Percentiles rank a stretch among this genome's conserved stretches.
phyloP scores from a whole-genome alignment of 2,888 invertebrate genomes.

The Gasteruption jaculator region DNA sequence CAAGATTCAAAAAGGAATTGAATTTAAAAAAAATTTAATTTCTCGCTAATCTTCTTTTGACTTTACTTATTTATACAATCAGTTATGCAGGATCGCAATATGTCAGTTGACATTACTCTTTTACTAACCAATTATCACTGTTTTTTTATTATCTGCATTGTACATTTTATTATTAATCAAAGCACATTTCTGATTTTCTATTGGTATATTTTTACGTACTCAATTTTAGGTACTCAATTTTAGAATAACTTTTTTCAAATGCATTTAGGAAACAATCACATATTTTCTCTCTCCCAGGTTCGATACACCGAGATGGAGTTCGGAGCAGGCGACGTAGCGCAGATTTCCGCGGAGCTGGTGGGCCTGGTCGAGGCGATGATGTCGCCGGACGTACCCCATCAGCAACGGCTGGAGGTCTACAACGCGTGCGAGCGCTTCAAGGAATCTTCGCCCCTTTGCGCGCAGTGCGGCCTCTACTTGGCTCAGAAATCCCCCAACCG shows the following conservation, averaged over 20 bases:
- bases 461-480: constrained; percentile 78
- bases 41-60: too few species aligned
- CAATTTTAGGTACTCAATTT: neutral
- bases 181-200: neutral
- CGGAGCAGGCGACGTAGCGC: constrained; percentile 62
- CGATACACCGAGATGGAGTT: constrained; percentile 44
- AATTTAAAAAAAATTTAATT: too few species aligned
- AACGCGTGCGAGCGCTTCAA: constrained; percentile 82
- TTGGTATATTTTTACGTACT: neutral
- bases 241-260: neutral
- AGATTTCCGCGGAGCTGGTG: constrained; percentile 73
- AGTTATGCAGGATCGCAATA: too few species aligned
- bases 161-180: too few species aligned
- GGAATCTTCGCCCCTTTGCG: constrained; percentile 82
- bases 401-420: constrained; percentile 75
- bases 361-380: constrained; percentile 79
- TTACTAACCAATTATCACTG: too few species aligned
- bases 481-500: constrained; percentile 67
- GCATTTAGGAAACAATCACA: neutral
- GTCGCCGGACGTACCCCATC: constrained; percentile 72
- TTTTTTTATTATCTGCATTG: too few species aligned
- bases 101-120: too few species aligned
- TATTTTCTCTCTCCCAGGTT: constrained; percentile 18
- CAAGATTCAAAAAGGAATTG: too few species aligned
- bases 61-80: too few species aligned